These are phyloP conservation scores for Drosophila sechellia DNA, from an alignment of 1,140 invertebrate species.

Conservation along the genomic window DNA sequence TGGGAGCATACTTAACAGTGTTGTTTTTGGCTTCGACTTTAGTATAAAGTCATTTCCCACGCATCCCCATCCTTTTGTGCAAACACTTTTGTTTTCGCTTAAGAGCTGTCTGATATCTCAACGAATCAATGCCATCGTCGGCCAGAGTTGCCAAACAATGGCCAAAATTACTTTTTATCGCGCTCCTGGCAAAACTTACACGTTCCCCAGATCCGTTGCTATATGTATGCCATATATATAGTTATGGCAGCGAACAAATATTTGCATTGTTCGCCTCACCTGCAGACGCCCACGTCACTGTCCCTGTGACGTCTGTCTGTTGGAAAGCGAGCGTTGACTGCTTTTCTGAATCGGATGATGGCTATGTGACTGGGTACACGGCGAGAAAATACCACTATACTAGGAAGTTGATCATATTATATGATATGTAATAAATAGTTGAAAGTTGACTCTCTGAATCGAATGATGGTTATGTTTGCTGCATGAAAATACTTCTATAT, in stretches of 20 bases:
- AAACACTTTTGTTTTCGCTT: constrained; percentile 1
- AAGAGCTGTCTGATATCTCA: constrained; percentile 4
- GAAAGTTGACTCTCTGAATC: too few relatives aligned
- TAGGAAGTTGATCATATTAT: too few relatives aligned
- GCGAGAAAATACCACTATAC: not conserved
- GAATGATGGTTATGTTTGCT: too few relatives aligned
- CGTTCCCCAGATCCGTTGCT: not conserved
- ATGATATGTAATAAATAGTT: too few relatives aligned
- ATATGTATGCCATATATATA: constrained; percentile 29
- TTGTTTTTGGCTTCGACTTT: too few relatives aligned
- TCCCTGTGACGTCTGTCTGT: constrained; percentile 24
- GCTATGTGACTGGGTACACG: constrained; percentile 1
- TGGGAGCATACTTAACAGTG: not conserved
- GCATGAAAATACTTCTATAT: too few relatives aligned
- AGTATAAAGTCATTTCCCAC: not conserved
- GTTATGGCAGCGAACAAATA: constrained; percentile 38
- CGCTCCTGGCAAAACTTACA: constrained; percentile 20
- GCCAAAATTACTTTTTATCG: constrained; percentile 33
- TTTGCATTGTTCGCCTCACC: constrained; percentile 57
- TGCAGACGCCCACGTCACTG: constrained; percentile 41
- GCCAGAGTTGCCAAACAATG: constrained; percentile 35
- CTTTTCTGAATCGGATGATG: constrained; percentile 16
- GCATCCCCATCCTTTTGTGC: too few relatives aligned
- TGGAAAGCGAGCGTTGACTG: constrained; percentile 23
- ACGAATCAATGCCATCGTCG: constrained; percentile 39